Conservation (phyloP, 35 echinoderm and acorn worm genomes). For the Acanthaster planci region DNA sequence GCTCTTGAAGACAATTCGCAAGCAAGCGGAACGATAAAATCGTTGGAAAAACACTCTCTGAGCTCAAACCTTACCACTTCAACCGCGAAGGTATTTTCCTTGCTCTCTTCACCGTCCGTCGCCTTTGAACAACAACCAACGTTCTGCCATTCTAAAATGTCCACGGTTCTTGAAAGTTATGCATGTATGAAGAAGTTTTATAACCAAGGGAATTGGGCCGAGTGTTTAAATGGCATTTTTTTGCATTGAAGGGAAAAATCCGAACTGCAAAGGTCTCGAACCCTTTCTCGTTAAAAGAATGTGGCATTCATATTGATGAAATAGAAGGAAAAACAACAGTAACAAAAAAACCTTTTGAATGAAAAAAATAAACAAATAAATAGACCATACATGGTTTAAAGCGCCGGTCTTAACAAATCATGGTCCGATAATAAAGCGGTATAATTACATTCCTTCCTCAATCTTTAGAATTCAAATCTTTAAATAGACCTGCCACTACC, state of each 20-base stretch:
- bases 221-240: slow-evolving; percentile 24
- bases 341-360: too few species aligned
- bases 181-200: slow-evolving; percentile 19
- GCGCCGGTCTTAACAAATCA: too few species aligned
- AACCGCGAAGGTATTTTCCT: not conserved
- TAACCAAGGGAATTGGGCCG: slow-evolving; percentile 3
- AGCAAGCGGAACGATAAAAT: slow-evolving; percentile 33
- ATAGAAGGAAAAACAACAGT: too few species aligned
- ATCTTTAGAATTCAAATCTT: too few species aligned
- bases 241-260: not conserved
- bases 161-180: slow-evolving; percentile 25
- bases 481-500: too few species aligned
- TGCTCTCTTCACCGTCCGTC: slow-evolving; percentile 1
- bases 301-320: too few species aligned
- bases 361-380: too few species aligned
- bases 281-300: too few species aligned
- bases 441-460: too few species aligned
- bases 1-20: not conserved
- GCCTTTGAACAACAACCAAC: slow-evolving; percentile 1
- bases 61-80: not conserved
- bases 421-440: too few species aligned
- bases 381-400: too few species aligned
- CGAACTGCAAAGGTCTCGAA: not conserved
- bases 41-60: slow-evolving; percentile 18
- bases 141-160: slow-evolving; percentile 6